Evolutionary conservation across 1,140 invertebrate species (phyloP).

Genomic region (Drosophila mauritiana): DNA sequence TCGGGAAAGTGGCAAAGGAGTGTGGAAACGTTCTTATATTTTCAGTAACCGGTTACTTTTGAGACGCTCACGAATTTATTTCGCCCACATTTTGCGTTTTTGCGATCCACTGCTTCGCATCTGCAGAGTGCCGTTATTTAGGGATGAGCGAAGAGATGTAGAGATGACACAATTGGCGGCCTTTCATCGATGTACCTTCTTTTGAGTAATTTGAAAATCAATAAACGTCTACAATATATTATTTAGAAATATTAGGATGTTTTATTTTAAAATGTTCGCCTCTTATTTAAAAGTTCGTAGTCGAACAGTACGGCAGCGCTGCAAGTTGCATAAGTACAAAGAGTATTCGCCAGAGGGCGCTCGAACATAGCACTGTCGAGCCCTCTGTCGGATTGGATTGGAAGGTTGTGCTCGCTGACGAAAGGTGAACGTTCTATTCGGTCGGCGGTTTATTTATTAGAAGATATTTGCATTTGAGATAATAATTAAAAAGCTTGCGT

Average conservation of each 20-base stretch:
- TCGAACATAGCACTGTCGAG: not conserved
- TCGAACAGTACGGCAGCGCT: not conserved
- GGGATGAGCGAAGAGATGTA: constrained; percentile 2
- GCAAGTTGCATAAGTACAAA: no score
- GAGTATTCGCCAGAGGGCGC: not conserved
- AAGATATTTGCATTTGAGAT: not conserved
- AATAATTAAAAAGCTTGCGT: no score
- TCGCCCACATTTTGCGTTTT: constrained; percentile 68
- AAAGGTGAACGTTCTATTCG: not conserved
- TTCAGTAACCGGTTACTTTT: constrained; percentile 71
- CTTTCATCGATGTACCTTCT: no score
- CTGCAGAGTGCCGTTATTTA: constrained; percentile 54
- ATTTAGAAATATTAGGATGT: no score
- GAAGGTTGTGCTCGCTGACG: not conserved
- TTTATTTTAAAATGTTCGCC: not conserved
- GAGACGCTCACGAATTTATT: constrained; percentile 57
- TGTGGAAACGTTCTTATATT: constrained; percentile 1
- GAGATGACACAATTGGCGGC: not conserved
- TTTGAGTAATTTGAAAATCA: no score
- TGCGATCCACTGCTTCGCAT: constrained; percentile 43
- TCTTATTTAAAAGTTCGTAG: not conserved
- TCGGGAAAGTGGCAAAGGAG: constrained; percentile 3
- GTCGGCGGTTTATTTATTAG: not conserved
- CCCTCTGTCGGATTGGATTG: no score
- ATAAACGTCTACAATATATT: no score